phyloP scores from a whole-genome alignment of 2,113 vertebrate genomes.

The Cyphomyrus plagiostoma region DNA sequence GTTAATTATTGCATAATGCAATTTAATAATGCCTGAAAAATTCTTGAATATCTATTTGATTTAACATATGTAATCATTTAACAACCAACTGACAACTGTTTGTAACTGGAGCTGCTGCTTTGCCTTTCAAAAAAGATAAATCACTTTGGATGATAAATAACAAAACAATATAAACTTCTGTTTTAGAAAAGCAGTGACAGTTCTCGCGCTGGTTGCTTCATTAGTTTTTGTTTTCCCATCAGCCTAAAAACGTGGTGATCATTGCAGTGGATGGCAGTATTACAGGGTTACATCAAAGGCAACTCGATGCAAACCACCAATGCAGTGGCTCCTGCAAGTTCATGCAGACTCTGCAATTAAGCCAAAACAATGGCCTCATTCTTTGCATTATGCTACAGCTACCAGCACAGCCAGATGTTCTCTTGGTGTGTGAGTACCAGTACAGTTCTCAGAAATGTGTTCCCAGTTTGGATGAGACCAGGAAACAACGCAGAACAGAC shows the following conservation, averaged over 20 bases:
- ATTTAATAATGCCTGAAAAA: background rate
- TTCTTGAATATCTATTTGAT: background rate
- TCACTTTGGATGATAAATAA: background rate
- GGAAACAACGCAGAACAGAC: conserved; percentile 51
- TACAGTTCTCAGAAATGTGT: conserved; percentile 48
- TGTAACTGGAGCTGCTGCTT: background rate
- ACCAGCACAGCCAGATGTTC: conserved; percentile 60
- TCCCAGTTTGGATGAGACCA: conserved; percentile 51
- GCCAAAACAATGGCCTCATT: conserved; percentile 62
- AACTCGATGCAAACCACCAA: conserved; percentile 30
- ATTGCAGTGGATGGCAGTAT: conserved; percentile 26
- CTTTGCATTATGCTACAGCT: conserved; percentile 48
- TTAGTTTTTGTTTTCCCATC: conserved; percentile 6
- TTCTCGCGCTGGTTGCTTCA: background rate
- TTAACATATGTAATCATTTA: background rate
- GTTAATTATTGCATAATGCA: background rate
- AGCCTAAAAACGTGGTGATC: background rate
- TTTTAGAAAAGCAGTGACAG: background rate
- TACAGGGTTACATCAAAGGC: conserved; percentile 30
- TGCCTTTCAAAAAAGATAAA: background rate
- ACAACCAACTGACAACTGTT: background rate
- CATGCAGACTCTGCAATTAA: conserved; percentile 46
- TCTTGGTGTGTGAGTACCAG: conserved; percentile 40
- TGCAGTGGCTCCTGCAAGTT: conserved; percentile 36
- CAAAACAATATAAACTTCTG: background rate